These are phyloP conservation scores for Sternarchorhynchus goeldii DNA, from an alignment of 2,797 vertebrate genomes.

Conservation along the genomic window DNA sequence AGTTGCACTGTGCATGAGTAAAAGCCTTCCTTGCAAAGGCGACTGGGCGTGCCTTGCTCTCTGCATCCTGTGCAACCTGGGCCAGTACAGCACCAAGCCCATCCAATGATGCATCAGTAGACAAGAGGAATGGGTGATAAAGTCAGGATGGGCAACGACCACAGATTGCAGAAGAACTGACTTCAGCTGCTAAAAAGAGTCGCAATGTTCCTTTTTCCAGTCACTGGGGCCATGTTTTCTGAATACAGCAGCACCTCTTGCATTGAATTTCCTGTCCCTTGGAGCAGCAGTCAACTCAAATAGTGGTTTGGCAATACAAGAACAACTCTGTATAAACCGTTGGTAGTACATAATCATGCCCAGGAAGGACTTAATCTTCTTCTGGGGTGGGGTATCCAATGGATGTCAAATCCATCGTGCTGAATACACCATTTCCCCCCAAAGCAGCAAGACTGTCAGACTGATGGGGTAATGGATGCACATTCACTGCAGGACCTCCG, in stretches of 20 bases:
- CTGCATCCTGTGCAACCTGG: neutral
- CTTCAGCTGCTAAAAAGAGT: neutral
- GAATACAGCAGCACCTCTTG: neutral
- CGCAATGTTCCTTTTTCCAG: constrained; percentile 43
- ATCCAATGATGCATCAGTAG: neutral
- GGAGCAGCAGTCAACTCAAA: constrained; percentile 4
- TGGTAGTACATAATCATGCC: neutral
- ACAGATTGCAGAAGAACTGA: neutral
- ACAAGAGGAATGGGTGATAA: neutral
- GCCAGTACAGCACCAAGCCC: neutral
- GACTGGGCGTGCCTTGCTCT: neutral
- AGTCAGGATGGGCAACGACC: too few species aligned
- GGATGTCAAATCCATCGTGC: too few species aligned
- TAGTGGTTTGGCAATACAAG: neutral
- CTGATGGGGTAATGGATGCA: too few species aligned
- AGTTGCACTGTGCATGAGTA: neutral
- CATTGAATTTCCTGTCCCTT: neutral
- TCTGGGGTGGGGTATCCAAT: constrained; percentile 47
- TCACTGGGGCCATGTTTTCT: neutral
- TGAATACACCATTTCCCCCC: too few species aligned
- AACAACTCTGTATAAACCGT: constrained; percentile 1
- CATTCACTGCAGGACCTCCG: too few species aligned
- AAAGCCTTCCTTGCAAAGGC: neutral
- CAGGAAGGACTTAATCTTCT: neutral
- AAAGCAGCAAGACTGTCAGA: too few species aligned